Evolutionary conservation across 2,888 invertebrate genomes (phyloP).

Genomic region (Ellobium chinense): DNA sequence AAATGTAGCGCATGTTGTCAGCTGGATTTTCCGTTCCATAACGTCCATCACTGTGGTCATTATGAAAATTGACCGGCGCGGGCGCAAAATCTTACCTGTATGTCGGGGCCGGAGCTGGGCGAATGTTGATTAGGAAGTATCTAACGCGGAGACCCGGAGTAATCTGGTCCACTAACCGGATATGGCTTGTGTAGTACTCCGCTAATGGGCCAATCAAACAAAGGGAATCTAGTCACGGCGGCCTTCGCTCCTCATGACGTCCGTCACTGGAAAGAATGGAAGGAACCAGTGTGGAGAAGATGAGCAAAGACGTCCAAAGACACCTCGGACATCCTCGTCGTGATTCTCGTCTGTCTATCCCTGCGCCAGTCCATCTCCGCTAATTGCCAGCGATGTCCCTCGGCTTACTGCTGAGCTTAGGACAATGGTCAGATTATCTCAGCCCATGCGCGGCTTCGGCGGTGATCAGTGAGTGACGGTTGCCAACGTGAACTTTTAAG

Average conservation of each 20-base stretch:
- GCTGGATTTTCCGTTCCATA: neutral
- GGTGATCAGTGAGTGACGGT: too few relatives aligned
- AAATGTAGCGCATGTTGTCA: too few relatives aligned
- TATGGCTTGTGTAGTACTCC: neutral
- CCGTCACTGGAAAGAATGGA: neutral
- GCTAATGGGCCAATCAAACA: conserved; percentile 3
- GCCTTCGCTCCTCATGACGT: neutral
- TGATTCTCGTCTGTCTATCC: neutral
- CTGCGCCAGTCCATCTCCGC: neutral
- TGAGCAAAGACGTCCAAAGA: neutral
- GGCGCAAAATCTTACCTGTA: neutral
- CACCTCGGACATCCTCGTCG: neutral
- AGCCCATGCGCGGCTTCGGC: too few relatives aligned
- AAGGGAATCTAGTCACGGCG: neutral
- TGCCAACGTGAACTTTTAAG: too few relatives aligned
- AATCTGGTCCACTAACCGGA: neutral
- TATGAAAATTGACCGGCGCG: neutral
- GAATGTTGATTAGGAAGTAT: neutral
- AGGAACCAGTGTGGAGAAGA: neutral
- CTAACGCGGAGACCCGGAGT: neutral
- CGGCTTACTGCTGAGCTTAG: neutral
- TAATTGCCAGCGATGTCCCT: neutral
- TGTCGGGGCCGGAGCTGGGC: neutral
- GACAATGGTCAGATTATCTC: neutral
- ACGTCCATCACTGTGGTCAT: neutral